Percentiles rank a stretch among this genome's conserved stretches.
Conservation (phyloP, 1,140 invertebrate genomes). For the Drosophila cardini region DNA sequence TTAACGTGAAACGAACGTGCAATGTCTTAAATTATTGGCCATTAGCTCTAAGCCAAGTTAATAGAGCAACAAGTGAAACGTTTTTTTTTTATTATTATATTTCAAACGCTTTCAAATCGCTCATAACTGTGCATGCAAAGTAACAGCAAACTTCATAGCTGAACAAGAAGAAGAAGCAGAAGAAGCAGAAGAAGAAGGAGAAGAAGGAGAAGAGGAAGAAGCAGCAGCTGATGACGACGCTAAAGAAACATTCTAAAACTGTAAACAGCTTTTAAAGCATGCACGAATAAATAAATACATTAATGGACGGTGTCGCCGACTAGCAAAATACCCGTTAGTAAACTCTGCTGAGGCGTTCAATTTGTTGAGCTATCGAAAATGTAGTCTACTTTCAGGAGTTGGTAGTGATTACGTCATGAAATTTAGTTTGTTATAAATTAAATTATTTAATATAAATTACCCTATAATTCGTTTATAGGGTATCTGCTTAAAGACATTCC, state of each 20-base stretch:
- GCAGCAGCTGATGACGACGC: background rate
- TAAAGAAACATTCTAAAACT: conserved; percentile 42
- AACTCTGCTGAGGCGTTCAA: too few species aligned
- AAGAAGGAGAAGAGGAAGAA: background rate
- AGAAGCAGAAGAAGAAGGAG: background rate
- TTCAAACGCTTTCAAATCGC: conserved; percentile 17
- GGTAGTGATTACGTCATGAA: too few species aligned
- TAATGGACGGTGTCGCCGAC: too few species aligned
- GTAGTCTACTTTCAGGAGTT: too few species aligned
- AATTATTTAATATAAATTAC: too few species aligned
- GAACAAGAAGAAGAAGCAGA: conserved; percentile 27
- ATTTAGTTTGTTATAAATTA: too few species aligned
- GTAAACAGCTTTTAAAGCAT: conserved; percentile 26
- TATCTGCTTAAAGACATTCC: too few species aligned
- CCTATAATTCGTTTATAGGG: too few species aligned
- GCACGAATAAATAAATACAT: background rate
- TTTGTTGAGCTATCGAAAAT: too few species aligned
- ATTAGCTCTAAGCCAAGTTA: conserved; percentile 59
- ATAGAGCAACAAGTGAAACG: conserved; percentile 72
- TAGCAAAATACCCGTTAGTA: too few species aligned
- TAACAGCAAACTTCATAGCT: conserved; percentile 40
- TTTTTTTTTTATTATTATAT: conserved; percentile 21
- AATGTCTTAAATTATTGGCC: conserved; percentile 57
- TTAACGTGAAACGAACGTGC: conserved; percentile 35
- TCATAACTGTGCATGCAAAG: conserved; percentile 73